Base-by-base conservation (phyloP, 23 tunicate species). In the Phallusia fumigata region DNA sequence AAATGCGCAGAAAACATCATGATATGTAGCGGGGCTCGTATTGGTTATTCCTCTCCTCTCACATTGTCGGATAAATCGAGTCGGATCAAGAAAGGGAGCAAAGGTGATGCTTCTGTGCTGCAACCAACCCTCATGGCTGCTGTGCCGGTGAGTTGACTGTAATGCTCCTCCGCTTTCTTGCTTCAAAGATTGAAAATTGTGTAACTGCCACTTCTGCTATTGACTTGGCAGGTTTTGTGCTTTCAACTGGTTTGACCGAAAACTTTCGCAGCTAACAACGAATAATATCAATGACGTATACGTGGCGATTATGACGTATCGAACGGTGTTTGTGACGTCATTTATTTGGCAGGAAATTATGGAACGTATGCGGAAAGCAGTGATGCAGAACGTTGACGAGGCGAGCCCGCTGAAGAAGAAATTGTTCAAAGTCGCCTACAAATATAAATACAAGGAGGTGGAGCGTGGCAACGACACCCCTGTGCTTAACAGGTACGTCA, bases 331-430 rank as follows among this genome's bases (percentile, higher is more conserved):
- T 3, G 10, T 40, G 47, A 40, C 47, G 47, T 40, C 8, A 3
- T 58, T 58, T 58, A 16, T 34, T 53, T 65, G 65, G 12, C 51
- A 88, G 91, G 99, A 95, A 84, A 95, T 95, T 36, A 58, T 95
- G 88, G 99, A 95, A 75, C 87, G 99, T 6, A 95, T 95, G 95
- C 52, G 99, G 47, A 95, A 95, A 58, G 96, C 96, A 33, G 84
- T 95, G 73, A 77, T 90, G 88, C 96, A 86, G 53, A 74, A 53
- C 53, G 90, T 95, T 19, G 72, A 81, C 36, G 96, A 95, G 65
- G 74, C 49, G 77, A 35, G 85, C 32, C 47, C 86, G 28, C 33
- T 80, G 35, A 79, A 49, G 36, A 82, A 84, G 53, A 92, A 58
- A 0, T 77, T 80, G 12, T 95, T 95, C 76, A 76, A 87, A 47